Evolutionary conservation across 1,140 invertebrate genomes (phyloP), one percentile per base, ranked within the genome.

Genomic region (Eufriesea mexicana): DNA sequence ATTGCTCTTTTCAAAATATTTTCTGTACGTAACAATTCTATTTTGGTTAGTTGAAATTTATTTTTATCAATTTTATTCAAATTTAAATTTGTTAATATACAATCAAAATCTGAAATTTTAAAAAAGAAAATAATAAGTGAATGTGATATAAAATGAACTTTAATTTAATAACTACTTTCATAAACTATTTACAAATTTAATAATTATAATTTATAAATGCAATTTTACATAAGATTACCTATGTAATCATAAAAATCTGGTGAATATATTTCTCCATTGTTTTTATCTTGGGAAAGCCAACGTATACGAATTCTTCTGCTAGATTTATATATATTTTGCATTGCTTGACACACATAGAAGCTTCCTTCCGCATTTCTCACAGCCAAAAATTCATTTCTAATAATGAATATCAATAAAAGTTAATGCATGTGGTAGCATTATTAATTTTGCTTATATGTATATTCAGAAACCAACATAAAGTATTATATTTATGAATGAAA

Each of bases 211-310:
- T n/a, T 49, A 55, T 55, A 67, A 55, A n/a, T 25, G 42, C 49
- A 75, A 59, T 82, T 79, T 25, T 45, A 25, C 8, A 25, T 28
- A 57, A 89, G 51, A 86, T 90, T 94, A 97, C 97, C 97, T 92
- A 97, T 98, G 62, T 95, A 94, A 92, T 98, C 98, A 93, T 98
- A 97, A 95, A 98, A 98, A 94, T 98, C 98, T 6, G 97, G 97
- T 67, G 96, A 97, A 94, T 98, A 99, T 25, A 97, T 96, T 92
- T 97, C 96, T 6, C 96, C 96, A 20, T 95, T 93, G 51, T 94
- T 92, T 91, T 96, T 96, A 82, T 97, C 96, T 94, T 97, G 96
- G 8, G 97, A 97, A 54, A 98, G 94, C 98, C 98, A 99, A 89
- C 98, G 96, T 90, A 99, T 98, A 90, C 96, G 96, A 90, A 98